phyloP scores from a whole-genome alignment of 2,888 invertebrate species.

The Acronicta aceris region DNA sequence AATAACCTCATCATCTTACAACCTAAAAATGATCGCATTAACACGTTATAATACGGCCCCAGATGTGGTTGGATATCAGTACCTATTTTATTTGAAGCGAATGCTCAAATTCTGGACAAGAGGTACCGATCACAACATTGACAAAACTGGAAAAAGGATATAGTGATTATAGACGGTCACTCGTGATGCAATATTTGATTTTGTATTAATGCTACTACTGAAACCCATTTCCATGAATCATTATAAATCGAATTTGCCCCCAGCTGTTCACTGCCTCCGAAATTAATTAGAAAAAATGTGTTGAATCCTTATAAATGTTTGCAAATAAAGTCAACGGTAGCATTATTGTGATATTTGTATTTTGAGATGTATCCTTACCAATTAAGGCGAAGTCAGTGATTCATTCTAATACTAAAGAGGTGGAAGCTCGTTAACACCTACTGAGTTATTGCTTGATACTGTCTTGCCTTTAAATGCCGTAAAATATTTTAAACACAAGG shows the following conservation, averaged over 20 bases:
- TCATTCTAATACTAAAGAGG: slow-evolving; percentile 52
- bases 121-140: too few relatives aligned
- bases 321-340: slow-evolving; percentile 60
- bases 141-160: too few relatives aligned
- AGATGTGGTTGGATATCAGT: too few relatives aligned
- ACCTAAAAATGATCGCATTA: too few relatives aligned
- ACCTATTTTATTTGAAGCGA: too few relatives aligned
- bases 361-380: slow-evolving; percentile 38
- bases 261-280: slow-evolving; percentile 18
- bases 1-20: too few relatives aligned
- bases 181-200: too few relatives aligned
- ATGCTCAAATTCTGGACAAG: too few relatives aligned
- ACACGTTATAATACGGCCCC: too few relatives aligned
- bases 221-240: slow-evolving; percentile 18
- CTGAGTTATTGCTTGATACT: slow-evolving; percentile 33
- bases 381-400: slow-evolving; percentile 53
- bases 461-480: slow-evolving; percentile 15
- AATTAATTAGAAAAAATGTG: slow-evolving; percentile 63
- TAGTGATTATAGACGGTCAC: too few relatives aligned
- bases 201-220: not conserved
- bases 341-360: slow-evolving; percentile 53
- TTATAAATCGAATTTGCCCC: slow-evolving; percentile 8
- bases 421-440: slow-evolving; percentile 51
- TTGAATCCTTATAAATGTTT: slow-evolving; percentile 56
- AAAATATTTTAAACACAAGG: not conserved